Evolutionary conservation across 2,797 vertebrate genomes (phyloP).

Genomic region (Falco berigora): DNA sequence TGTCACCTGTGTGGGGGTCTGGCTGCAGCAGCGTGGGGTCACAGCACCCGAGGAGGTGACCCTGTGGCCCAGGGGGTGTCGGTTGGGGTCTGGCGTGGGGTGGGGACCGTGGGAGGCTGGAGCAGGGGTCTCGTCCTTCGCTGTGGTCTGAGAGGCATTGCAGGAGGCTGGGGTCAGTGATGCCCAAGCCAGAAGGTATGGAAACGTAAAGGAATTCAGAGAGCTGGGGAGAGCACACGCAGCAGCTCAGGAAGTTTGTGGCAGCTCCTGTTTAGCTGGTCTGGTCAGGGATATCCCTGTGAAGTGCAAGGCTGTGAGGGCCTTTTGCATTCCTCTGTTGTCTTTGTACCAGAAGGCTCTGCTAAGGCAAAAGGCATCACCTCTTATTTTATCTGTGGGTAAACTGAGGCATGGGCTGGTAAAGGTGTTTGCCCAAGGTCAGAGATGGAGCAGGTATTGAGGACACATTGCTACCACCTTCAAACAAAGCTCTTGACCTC

Average conservation of each 20-base stretch:
- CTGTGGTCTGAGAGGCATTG: not conserved
- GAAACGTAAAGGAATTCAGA: not conserved
- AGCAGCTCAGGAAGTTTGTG: not conserved
- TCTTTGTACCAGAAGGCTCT: not conserved
- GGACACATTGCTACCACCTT: rapidly evolving
- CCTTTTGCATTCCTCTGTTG: not conserved
- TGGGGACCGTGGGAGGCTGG: rapidly evolving
- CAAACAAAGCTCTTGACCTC: not conserved
- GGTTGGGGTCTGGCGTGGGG: not conserved
- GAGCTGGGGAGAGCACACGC: not conserved
- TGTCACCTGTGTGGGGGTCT: not conserved
- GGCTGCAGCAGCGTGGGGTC: not conserved
- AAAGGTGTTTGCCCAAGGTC: not conserved
- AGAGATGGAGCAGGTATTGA: not conserved
- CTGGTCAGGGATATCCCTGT: rapidly evolving
- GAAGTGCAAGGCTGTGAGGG: not conserved
- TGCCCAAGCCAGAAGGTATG: not conserved
- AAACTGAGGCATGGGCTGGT: not conserved
- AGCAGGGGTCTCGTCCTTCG: rapidly evolving
- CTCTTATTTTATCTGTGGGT: not conserved
- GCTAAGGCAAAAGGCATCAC: not conserved
- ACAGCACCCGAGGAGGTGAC: not conserved
- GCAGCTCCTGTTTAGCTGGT: not conserved
- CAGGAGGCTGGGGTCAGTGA: not conserved
- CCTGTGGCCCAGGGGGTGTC: rapidly evolving